Evolutionary conservation across 2,113 vertebrate species (phyloP).

Genomic region (Perca flavescens): DNA sequence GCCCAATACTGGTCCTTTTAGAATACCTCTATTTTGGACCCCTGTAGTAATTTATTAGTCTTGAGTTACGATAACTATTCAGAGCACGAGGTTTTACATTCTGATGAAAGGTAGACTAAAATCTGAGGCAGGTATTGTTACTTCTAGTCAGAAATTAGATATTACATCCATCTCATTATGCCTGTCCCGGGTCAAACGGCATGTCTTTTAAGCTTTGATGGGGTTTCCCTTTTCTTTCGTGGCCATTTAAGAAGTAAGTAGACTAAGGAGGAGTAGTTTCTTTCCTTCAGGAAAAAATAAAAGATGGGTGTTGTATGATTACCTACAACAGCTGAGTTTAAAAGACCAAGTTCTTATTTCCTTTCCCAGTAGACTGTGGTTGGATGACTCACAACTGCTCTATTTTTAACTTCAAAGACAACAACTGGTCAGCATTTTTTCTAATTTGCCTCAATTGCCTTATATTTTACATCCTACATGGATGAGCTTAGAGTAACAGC

Average conservation of each 20-base stretch:
- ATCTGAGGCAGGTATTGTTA: not conserved
- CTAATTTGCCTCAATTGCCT: slow-evolving; percentile 20
- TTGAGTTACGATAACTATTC: not conserved
- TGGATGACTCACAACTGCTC: slow-evolving; percentile 46
- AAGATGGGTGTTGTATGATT: slow-evolving; percentile 1
- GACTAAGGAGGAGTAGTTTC: not conserved
- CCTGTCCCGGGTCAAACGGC: not conserved
- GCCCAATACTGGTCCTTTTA: not conserved
- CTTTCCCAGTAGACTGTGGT: slow-evolving; percentile 2
- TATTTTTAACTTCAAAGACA: slow-evolving; percentile 59
- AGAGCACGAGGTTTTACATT: not conserved
- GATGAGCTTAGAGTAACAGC: slow-evolving; percentile 10
- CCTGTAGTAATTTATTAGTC: not conserved
- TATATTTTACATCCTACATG: slow-evolving; percentile 21
- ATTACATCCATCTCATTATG: not conserved
- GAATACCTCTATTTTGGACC: too few relatives aligned
- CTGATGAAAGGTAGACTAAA: not conserved
- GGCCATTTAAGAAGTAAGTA: not conserved
- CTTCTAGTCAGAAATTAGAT: not conserved
- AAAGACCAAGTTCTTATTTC: slow-evolving; percentile 8
- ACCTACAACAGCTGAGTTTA: slow-evolving; percentile 15
- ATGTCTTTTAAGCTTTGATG: not conserved
- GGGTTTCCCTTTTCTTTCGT: not conserved
- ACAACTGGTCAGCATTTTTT: slow-evolving; percentile 40
- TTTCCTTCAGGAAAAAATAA: not conserved